phyloP scores from a whole-genome alignment of 2,113 vertebrate genomes.

The Myxocyprinus asiaticus region DNA sequence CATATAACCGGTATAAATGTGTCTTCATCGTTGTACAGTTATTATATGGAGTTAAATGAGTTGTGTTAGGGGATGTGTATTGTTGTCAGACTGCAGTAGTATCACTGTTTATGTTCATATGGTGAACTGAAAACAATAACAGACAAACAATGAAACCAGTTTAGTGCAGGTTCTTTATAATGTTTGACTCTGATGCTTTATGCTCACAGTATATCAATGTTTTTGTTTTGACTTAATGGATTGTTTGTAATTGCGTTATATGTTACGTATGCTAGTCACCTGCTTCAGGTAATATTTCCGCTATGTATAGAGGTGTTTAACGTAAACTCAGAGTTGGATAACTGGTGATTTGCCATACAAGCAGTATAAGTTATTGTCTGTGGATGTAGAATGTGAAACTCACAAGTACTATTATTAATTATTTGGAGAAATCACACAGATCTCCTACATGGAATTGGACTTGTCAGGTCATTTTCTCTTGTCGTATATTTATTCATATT shows the following conservation, averaged over 20 bases:
- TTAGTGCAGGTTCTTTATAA: neutral
- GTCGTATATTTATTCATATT: too few species aligned
- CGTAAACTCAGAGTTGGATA: neutral
- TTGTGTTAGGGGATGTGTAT: constrained; percentile 1
- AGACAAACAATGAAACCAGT: constrained; percentile 12
- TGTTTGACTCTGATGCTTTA: neutral
- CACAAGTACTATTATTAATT: too few species aligned
- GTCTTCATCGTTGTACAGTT: neutral
- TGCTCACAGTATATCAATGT: too few species aligned
- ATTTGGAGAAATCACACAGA: too few species aligned
- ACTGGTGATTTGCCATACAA: neutral
- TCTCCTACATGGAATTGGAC: too few species aligned
- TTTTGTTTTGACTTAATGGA: too few species aligned
- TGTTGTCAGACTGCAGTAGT: neutral
- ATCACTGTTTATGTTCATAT: constrained; percentile 22
- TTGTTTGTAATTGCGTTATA: neutral
- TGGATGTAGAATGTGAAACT: neutral
- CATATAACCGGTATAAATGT: neutral
- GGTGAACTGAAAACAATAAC: constrained; percentile 35
- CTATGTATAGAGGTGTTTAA: neutral
- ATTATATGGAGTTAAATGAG: neutral
- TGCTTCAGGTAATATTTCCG: neutral
- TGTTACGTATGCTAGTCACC: neutral
- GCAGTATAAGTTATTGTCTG: neutral
- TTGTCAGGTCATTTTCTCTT: too few species aligned